Evolutionary conservation across 2,113 vertebrate genomes (phyloP).

Genomic region (Plotosus lineatus): DNA sequence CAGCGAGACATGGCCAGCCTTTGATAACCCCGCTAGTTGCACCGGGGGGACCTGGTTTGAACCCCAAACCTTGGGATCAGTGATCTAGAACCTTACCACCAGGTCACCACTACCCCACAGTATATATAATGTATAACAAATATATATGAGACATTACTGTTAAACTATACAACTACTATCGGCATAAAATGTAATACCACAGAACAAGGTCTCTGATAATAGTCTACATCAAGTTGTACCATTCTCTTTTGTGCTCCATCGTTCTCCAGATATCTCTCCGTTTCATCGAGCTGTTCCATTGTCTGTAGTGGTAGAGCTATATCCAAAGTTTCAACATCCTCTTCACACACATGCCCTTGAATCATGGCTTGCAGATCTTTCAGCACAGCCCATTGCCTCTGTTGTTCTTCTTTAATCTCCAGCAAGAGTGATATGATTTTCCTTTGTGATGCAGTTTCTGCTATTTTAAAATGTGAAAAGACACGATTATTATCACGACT

Average conservation of each 20-base stretch:
- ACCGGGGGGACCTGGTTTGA: too few species aligned
- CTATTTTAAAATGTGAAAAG: neutral
- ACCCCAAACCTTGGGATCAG: too few species aligned
- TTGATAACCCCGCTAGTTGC: too few species aligned
- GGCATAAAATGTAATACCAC: neutral
- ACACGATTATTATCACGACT: neutral
- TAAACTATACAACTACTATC: neutral
- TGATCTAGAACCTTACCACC: too few species aligned
- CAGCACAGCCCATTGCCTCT: constrained; percentile 62
- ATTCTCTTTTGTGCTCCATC: constrained; percentile 57
- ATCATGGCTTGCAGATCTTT: constrained; percentile 63
- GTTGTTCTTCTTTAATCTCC: constrained; percentile 67
- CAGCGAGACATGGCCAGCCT: too few species aligned
- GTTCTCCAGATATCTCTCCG: constrained; percentile 60
- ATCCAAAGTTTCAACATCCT: constrained; percentile 61
- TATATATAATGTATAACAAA: too few species aligned
- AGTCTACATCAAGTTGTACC: constrained; percentile 34
- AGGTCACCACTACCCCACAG: too few species aligned
- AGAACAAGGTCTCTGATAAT: neutral
- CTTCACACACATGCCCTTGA: constrained; percentile 52
- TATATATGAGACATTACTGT: neutral
- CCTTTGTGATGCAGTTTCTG: constrained; percentile 57
- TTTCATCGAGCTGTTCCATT: constrained; percentile 63
- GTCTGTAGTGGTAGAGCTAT: constrained; percentile 62
- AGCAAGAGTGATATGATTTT: constrained; percentile 60